Conservation (phyloP, 2,797 vertebrate species). For the Falco rusticolus region DNA sequence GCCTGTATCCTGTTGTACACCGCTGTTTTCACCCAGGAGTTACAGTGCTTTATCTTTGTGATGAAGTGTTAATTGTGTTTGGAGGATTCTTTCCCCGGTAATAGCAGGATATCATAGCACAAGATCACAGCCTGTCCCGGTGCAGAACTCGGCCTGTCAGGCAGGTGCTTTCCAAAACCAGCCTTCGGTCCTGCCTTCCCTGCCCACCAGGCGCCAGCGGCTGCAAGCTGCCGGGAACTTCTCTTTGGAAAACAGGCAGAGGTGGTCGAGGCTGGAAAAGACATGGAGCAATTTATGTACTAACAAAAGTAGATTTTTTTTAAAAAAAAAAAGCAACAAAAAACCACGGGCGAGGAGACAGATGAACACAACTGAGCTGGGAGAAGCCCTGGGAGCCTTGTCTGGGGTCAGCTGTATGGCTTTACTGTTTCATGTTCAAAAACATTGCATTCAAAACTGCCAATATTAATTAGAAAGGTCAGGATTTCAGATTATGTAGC, state of each 20-base stretch:
- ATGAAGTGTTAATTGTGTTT: slow-evolving; percentile 26
- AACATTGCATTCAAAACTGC: background rate
- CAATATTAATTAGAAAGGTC: background rate
- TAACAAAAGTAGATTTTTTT: background rate
- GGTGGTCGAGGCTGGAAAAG: background rate
- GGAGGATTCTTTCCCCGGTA: background rate
- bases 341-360: background rate
- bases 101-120: background rate
- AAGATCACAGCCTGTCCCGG: background rate
- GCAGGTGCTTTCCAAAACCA: background rate
- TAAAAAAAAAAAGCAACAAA: background rate
- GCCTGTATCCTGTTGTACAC: background rate
- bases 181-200: background rate
- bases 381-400: background rate
- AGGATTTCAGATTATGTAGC: background rate
- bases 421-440: background rate
- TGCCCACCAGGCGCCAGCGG: background rate
- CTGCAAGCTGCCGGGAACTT: background rate
- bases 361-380: background rate
- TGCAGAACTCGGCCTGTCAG: background rate
- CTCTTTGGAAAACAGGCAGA: background rate
- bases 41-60: background rate
- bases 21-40: background rate
- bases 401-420: too few relatives aligned
- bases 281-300: background rate